phyloP scores from a whole-genome alignment of 2,888 invertebrate species.

The Timema cristinae region DNA sequence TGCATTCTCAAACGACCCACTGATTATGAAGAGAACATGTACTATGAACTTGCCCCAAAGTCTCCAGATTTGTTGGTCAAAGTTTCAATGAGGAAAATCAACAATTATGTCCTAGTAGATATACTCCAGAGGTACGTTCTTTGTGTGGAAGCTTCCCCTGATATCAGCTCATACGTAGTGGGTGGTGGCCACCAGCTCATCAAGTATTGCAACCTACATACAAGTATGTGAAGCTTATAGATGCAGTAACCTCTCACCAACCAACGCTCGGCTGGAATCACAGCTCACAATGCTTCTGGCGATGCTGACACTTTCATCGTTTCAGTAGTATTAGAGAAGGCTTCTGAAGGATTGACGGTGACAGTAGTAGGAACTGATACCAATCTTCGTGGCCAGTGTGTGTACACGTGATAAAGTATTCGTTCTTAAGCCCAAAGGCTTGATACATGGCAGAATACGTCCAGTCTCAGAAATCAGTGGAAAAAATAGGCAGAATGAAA shows the following conservation, averaged over 20 bases:
- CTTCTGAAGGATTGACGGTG: neutral
- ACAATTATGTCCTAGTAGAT: neutral
- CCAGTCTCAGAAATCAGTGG: neutral
- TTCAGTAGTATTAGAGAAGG: neutral
- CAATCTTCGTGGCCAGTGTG: constrained; percentile 6
- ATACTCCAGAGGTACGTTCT: constrained; percentile 10
- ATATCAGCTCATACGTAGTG: constrained; percentile 9
- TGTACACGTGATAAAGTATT: constrained; percentile 26
- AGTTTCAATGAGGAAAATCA: constrained; percentile 2
- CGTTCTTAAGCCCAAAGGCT: constrained; percentile 29
- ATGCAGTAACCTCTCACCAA: constrained; percentile 9
- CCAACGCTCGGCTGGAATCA: neutral
- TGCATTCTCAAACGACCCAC: neutral
- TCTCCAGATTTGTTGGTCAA: neutral
- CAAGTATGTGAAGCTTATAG: too few relatives aligned
- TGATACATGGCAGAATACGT: neutral
- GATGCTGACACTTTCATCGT: neutral
- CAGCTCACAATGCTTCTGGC: neutral
- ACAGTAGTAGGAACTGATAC: neutral
- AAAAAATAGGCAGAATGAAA: neutral
- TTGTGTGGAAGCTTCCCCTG: neutral
- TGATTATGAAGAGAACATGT: neutral
- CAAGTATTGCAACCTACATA: constrained; percentile 1
- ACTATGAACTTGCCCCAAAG: constrained; percentile 13
- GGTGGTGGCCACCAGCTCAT: constrained; percentile 4